Evolutionary conservation across 2,888 invertebrate genomes (phyloP).

Genomic region (Melikaiella ostensackeni): DNA sequence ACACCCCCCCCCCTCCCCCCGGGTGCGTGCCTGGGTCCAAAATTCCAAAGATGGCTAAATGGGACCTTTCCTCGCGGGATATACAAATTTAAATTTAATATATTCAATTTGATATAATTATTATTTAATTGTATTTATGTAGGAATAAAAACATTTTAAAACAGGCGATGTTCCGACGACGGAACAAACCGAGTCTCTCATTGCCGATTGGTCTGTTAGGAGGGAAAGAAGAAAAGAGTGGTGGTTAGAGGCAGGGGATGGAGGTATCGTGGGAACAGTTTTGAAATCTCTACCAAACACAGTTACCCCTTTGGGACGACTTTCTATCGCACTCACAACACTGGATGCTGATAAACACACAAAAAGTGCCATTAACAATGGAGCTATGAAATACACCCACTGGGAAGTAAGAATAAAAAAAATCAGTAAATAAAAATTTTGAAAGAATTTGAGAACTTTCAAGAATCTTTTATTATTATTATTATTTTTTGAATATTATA

Average conservation of each 20-base stretch:
- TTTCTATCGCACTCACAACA: conserved; percentile 65
- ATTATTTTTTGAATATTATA: neutral
- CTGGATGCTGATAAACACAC: conserved; percentile 60
- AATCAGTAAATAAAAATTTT: neutral
- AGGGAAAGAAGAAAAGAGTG: conserved; percentile 62
- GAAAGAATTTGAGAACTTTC: neutral
- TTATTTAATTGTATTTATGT: no score
- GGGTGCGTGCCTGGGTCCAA: no score
- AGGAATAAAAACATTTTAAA: no score
- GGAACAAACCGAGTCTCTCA: conserved; percentile 67
- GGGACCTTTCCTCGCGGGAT: no score
- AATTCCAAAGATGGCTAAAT: no score
- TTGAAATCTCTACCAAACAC: conserved; percentile 62
- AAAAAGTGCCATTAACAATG: conserved; percentile 52
- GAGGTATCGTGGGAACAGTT: conserved; percentile 57
- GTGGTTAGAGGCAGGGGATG: conserved; percentile 63
- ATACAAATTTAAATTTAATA: no score
- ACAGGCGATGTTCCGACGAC: conserved; percentile 66
- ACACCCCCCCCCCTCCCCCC: no score
- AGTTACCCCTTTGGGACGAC: conserved; percentile 59
- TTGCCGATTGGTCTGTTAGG: conserved; percentile 67
- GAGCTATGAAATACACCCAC: conserved; percentile 58
- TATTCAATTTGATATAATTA: no score
- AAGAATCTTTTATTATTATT: neutral
- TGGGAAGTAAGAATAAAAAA: conserved; percentile 65